Percentiles rank a stretch among this genome's conserved stretches.
Conservation (phyloP, 2,113 vertebrate genomes). For the Phocoena phocoena region DNA sequence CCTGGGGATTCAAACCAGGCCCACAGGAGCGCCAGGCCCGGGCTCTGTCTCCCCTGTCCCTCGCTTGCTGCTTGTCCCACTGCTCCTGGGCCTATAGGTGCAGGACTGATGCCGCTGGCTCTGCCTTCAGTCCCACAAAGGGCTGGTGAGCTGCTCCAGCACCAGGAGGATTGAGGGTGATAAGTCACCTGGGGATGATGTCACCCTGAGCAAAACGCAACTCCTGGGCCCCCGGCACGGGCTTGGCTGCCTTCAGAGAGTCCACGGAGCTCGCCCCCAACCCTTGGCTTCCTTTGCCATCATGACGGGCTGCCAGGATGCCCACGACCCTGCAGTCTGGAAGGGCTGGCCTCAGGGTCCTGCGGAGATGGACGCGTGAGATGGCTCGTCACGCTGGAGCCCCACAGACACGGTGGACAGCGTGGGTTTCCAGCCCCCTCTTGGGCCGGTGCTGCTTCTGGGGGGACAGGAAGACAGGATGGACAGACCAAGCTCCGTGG, state of each 20-base stretch:
- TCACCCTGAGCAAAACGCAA: neutral
- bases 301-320: neutral
- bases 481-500: neutral
- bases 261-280: fast-evolving
- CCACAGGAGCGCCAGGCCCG: neutral
- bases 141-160: neutral
- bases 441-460: neutral
- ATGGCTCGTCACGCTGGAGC: neutral
- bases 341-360: neutral
- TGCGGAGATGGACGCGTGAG: fast-evolving
- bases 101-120: neutral
- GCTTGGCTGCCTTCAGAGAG: neutral
- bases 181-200: neutral
- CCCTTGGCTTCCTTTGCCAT: neutral
- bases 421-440: neutral
- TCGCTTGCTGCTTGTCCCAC: neutral
- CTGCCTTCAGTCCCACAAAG: neutral
- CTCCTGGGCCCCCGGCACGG: neutral
- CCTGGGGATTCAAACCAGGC: neutral
- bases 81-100: neutral
- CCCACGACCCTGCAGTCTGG: neutral
- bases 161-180: neutral
- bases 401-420: fast-evolving
- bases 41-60: neutral
- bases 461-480: neutral